Base-by-base conservation (phyloP, 2,888 invertebrate genomes). In the Psylliodes chrysocephalus region DNA sequence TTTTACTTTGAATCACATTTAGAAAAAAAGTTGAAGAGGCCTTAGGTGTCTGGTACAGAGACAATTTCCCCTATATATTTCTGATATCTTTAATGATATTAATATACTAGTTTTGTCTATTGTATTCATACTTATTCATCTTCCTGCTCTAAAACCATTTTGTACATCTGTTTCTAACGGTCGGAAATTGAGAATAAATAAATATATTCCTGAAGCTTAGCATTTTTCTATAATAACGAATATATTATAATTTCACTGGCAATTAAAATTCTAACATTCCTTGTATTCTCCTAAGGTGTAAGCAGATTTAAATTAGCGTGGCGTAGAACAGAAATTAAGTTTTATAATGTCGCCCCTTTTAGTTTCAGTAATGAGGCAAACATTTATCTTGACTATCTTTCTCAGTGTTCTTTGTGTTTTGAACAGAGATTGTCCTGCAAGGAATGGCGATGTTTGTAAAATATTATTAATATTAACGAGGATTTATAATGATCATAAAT, bases 401-500 rank as follows among this genome's bases (percentile, higher is more conserved):
- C 25, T 25, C 49, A 28, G 28, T 19, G 28, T 49, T 25, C 30
- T 49, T 49, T 12, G 49, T 28, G 5, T 30, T 30, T 15, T 30
- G 14, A 28, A 30, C 49, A 15, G 49, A 49, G 49, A 49, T 49
- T 49, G 49, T 49, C 28, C 49, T 49, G 28, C 49, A 15, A 49
- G 49, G 46, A 49, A 49, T 28, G 15, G 19, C 49, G 14, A 14
- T 49, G 49, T 49, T 49, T 49, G 28, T 49, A 49, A 38, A 40
- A 40, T 22, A 40, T 54, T 54, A 40, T 54, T 54, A 53, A 53
- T 53, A 38, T 53, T 53, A 53, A 53, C 22, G 53, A 53, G 38
- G 53, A 53, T 53, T 53, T 53, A 53, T 53, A 53, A 53, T 53
- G 53, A 53, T 53, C 38, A 38, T 53, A 53, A 35, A 53, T 53